Evolutionary conservation across 1,140 invertebrate species (phyloP).

Genomic region (Bombus huntii): DNA sequence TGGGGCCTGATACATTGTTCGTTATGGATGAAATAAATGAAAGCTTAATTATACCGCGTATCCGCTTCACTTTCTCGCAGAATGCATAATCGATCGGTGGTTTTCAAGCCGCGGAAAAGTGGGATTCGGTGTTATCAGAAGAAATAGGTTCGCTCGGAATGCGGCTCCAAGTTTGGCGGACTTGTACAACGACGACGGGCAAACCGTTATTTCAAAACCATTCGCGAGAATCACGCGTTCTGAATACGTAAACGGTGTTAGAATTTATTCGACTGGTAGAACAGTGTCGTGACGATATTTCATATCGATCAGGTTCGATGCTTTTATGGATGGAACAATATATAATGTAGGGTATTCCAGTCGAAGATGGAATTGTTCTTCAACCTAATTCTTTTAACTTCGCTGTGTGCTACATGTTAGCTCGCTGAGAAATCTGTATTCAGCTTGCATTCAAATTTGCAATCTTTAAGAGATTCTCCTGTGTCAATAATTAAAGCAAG

Average conservation of each 20-base stretch:
- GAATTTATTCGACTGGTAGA: conserved; percentile 51
- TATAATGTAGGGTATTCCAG: too few species aligned
- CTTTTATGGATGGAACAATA: background rate
- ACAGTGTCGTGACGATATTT: conserved; percentile 16
- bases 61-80: conserved; percentile 54
- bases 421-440: too few species aligned
- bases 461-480: too few species aligned
- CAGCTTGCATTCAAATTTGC: too few species aligned
- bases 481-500: too few species aligned
- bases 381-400: background rate
- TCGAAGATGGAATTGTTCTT: background rate
- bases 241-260: conserved; percentile 51
- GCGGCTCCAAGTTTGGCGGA: background rate
- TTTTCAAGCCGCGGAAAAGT: background rate
- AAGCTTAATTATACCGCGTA: background rate
- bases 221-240: conserved; percentile 50
- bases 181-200: background rate
- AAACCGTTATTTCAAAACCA: conserved; percentile 55
- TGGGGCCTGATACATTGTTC: background rate
- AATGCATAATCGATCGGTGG: conserved; percentile 32
- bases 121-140: conserved; percentile 7
- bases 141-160: conserved; percentile 33
- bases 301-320: conserved; percentile 10
- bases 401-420: background rate
- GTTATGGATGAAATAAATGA: background rate